These are phyloP conservation scores for Sebastes steindachneri DNA, from an alignment of 2,797 vertebrate species.

Conservation along the genomic window DNA sequence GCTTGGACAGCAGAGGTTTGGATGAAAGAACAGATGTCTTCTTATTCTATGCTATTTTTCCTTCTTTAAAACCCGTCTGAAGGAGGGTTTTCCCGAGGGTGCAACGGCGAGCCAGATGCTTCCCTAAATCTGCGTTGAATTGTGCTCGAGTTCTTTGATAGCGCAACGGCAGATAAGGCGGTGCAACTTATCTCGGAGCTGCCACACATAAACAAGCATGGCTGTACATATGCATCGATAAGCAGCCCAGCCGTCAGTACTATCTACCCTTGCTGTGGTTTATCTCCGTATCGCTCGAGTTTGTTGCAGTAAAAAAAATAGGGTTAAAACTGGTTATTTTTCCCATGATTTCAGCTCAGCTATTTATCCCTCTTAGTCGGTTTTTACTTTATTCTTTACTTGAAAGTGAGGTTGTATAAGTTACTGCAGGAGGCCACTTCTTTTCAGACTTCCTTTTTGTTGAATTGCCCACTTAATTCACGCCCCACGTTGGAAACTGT, in stretches of 20 bases:
- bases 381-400: background rate
- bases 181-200: constrained; percentile 58
- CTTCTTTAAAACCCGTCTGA: background rate
- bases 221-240: constrained; percentile 35
- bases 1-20: background rate
- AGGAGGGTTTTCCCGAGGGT: constrained; percentile 29
- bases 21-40: constrained; percentile 24
- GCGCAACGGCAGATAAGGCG: constrained; percentile 45
- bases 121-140: constrained; percentile 52
- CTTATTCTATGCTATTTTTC: background rate
- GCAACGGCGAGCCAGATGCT: constrained; percentile 25
- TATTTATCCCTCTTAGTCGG: background rate
- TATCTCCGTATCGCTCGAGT: constrained; percentile 46
- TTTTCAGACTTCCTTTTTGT: background rate
- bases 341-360: background rate
- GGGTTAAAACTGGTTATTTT: constrained; percentile 3
- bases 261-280: constrained; percentile 39
- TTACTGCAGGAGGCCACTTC: background rate
- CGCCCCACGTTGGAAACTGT: background rate
- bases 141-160: constrained; percentile 57
- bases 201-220: constrained; percentile 61
- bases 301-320: constrained; percentile 25
- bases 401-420: background rate
- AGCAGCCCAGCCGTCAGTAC: constrained; percentile 22
- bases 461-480: background rate